Base-by-base conservation (phyloP, 2,113 vertebrate species). In the Megaleporinus macrocephalus region DNA sequence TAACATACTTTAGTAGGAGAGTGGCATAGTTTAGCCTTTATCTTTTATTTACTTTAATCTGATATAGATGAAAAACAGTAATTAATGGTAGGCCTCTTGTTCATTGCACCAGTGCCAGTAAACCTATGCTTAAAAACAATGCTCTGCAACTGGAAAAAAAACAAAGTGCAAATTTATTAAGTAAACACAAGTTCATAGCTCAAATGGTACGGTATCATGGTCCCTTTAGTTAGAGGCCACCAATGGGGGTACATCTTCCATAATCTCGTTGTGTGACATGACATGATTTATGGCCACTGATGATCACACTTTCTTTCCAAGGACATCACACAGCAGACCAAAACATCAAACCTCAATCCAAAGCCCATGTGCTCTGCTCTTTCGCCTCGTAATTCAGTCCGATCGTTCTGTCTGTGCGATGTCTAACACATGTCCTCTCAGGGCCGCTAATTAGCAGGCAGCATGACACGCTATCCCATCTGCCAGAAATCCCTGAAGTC, bases 401-500 rank as follows among this genome's bases (percentile, higher is more conserved):
- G 18, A 70, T 79, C 77, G 57, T 47, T 70, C 81, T 76, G 69
- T 78, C 61, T 63, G 30, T 12, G 65, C 11, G 47, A 83, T 72
- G 68, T 69, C 57, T 51, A 83, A 74, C 82, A 86, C 55, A 81
- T 86, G 80, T 83, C 63, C 72, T 76, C 41, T 27, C 59, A 5
- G 14, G 15, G 27, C 51, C 27, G 29, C n/a, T 73, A 80, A 83
- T 86, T 74, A 80, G 57, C 62, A 68, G 20, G 49, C 36, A 68
- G 71, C 53, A 66, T 83, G 33, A 75, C 73, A 22, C 53, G 20
- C 6, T 30, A n/a, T 18, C 33, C n/a, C 69, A 26, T 26, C 72
- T 65, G 68, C 80, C 72, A 83, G 72, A 24, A 26, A 41, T 27
- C 7, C 24, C 13, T 30, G 26, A 61, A 82, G 66, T 16, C 26